Percentiles rank a stretch among this genome's conserved stretches.
Evolutionary conservation across 2,797 vertebrate species (phyloP).

Genomic region (Adrianichthys oophorus): DNA sequence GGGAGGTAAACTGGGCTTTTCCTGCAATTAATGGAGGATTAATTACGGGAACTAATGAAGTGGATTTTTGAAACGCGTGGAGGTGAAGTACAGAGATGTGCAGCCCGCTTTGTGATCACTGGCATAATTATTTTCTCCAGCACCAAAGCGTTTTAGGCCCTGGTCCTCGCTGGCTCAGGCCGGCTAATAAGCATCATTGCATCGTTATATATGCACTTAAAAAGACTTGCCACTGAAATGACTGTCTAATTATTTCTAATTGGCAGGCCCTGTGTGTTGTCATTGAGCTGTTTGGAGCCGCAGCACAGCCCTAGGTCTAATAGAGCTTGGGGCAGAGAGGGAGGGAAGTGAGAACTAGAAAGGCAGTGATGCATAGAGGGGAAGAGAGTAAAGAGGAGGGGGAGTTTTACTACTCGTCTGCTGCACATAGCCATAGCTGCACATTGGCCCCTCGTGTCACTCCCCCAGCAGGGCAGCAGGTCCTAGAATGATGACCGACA

Average conservation of each 20-base stretch:
- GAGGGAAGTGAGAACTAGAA: constrained; percentile 31
- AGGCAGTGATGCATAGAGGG: constrained; percentile 14
- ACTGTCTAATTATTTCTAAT: constrained; percentile 99
- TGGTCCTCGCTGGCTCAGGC: constrained; percentile 83
- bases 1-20: constrained; percentile 99
- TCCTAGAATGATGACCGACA: constrained; percentile 35
- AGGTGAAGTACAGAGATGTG: constrained; percentile 99
- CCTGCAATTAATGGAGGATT: constrained; percentile 99
- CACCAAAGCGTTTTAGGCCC: constrained; percentile 90
- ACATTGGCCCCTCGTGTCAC: constrained; percentile 36
- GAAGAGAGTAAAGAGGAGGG: constrained; percentile 18
- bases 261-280: constrained; percentile 96
- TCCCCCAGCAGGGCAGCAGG: constrained; percentile 56
- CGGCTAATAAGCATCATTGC: constrained; percentile 98
- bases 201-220: constrained; percentile 99
- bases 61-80: constrained; percentile 99
- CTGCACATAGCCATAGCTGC: constrained; percentile 49
- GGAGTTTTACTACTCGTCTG: constrained; percentile 45
- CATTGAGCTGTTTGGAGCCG: constrained; percentile 94
- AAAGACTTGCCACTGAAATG: constrained; percentile 98
- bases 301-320: constrained; percentile 89
- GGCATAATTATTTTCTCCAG: constrained; percentile 91
- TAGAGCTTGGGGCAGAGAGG: constrained; percentile 87
- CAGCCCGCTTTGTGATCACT: constrained; percentile 96
- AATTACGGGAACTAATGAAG: constrained; percentile 99